A percentile compares a stretch with the other conserved stretches of the same genome.
Evolutionary conservation across 1,140 invertebrate genomes (phyloP).

Genomic region (Drosophila tropicalis): DNA sequence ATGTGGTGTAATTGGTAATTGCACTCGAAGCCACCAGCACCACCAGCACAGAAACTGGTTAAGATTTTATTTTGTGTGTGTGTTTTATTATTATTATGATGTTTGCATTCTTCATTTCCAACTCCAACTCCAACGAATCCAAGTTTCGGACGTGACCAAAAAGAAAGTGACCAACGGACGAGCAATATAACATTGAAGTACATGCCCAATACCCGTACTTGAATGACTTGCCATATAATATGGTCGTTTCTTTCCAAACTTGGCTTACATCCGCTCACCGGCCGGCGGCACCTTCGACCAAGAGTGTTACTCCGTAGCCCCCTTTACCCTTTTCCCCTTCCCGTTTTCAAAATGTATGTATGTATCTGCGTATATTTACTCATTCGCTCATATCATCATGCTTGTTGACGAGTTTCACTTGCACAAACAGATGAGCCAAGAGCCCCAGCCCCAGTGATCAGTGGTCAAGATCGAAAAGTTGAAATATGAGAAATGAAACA

Average conservation of each 20-base stretch:
- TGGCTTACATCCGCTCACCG: constrained; percentile 57
- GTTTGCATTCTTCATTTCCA: constrained; percentile 28
- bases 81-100: constrained; percentile 14
- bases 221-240: constrained; percentile 39
- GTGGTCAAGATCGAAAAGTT: neutral
- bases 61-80: neutral
- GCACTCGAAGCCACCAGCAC: constrained; percentile 8
- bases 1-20: constrained; percentile 48
- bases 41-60: constrained; percentile 10
- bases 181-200: constrained; percentile 31
- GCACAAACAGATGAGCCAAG: constrained; percentile 28
- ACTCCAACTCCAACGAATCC: constrained; percentile 7
- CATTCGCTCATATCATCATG: neutral
- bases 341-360: neutral
- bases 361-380: no score
- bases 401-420: constrained; percentile 63
- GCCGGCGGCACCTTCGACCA: constrained; percentile 29
- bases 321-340: neutral
- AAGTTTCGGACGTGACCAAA: constrained; percentile 42
- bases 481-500: constrained; percentile 14
- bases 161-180: constrained; percentile 49
- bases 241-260: constrained; percentile 10
- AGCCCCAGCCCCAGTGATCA: neutral
- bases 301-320: neutral
- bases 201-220: constrained; percentile 19